Conservation (phyloP, 2,888 invertebrate species). For the Iselma pallidipennis region DNA sequence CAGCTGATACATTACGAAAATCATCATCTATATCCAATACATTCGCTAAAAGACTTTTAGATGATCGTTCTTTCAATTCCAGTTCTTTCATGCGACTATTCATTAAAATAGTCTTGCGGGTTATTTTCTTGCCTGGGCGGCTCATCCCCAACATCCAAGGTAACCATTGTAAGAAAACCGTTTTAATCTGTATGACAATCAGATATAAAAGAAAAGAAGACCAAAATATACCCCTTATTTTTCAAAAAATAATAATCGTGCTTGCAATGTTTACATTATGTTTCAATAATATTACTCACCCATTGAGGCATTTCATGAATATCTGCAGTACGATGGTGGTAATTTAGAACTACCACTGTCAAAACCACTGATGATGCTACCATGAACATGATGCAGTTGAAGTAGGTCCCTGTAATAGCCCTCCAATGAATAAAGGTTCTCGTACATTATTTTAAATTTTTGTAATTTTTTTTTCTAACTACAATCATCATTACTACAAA, state of each 20-base stretch:
- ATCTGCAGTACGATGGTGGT: slow-evolving; percentile 95
- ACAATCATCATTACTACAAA: slow-evolving; percentile 22
- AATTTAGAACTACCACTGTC: slow-evolving; percentile 95
- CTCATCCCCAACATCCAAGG: slow-evolving; percentile 97
- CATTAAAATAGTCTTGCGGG: slow-evolving; percentile 87
- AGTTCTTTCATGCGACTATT: slow-evolving; percentile 90
- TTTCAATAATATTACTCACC: too few species aligned
- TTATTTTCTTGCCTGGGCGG: slow-evolving; percentile 93
- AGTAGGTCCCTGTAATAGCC: slow-evolving; percentile 79
- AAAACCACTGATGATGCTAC: slow-evolving; percentile 97
- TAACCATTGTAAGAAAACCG: slow-evolving; percentile 95
- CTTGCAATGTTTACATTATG: neutral
- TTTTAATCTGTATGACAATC: slow-evolving; percentile 73
- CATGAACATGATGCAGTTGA: slow-evolving; percentile 99
- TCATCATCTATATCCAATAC: slow-evolving; percentile 96
- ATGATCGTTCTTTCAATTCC: slow-evolving; percentile 91
- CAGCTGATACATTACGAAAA: slow-evolving; percentile 76
- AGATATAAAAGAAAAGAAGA: neutral
- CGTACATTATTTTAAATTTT: slow-evolving; percentile 14
- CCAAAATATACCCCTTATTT: too few species aligned
- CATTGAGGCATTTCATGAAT: slow-evolving; percentile 96
- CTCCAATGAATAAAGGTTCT: slow-evolving; percentile 27
- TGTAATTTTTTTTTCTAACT: slow-evolving; percentile 17
- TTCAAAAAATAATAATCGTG: too few species aligned
- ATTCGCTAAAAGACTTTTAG: slow-evolving; percentile 91